phyloP scores from a whole-genome alignment of 2,888 invertebrate genomes.

The Acanthoscelides obtectus region DNA sequence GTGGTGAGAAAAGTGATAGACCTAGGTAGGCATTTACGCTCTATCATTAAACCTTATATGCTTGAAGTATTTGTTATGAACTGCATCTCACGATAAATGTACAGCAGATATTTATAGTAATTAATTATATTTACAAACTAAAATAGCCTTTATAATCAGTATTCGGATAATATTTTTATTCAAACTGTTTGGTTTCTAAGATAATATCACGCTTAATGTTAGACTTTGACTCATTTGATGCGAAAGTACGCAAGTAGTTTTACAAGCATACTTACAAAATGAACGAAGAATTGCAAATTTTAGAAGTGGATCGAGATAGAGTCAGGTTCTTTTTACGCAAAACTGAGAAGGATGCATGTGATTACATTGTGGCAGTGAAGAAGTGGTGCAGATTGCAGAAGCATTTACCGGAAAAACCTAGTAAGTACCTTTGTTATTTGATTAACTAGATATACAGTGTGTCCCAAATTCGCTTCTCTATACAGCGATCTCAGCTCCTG shows the following conservation, averaged over 20 bases:
- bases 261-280: background rate
- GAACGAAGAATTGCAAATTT: background rate
- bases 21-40: too few relatives aligned
- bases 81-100: background rate
- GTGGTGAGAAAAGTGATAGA: too few relatives aligned
- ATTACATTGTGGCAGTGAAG: slow-evolving; percentile 3
- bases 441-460: too few relatives aligned
- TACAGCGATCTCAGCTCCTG: too few relatives aligned
- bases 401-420: slow-evolving; percentile 2
- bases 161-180: background rate
- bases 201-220: background rate
- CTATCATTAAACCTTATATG: too few relatives aligned
- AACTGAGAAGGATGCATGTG: slow-evolving; percentile 5
- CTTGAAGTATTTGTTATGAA: background rate
- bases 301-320: background rate
- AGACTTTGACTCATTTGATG: background rate
- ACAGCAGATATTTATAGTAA: background rate
- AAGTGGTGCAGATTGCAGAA: slow-evolving; percentile 5
- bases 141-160: background rate
- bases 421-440: too few relatives aligned
- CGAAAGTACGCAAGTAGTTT: background rate
- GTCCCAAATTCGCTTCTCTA: too few relatives aligned
- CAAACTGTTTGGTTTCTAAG: background rate
- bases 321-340: slow-evolving; percentile 3
- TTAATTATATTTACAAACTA: background rate